Evolutionary conservation across 2,888 invertebrate genomes (phyloP), one percentile per base, ranked within the genome.

Genomic region (Koerneria pararmatus): DNA sequence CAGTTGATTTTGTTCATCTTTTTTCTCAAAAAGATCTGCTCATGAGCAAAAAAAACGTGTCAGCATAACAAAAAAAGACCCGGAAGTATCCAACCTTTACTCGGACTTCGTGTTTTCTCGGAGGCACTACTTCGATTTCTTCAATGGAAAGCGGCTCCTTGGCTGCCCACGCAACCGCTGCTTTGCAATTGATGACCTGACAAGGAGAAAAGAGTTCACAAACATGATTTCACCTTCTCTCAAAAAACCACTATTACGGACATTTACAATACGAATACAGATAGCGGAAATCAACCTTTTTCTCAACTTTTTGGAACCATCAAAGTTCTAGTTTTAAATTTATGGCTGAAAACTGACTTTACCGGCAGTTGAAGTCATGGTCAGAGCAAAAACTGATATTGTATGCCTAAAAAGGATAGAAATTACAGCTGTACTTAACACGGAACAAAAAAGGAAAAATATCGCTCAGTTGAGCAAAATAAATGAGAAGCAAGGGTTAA

Each of bases 81-180:
- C 11, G 29, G 51, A 37, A 57, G 32, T 51, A 59, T 4, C 11
- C 22, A 76, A 87, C 86, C 84, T 86, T 86, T 27, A 88, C 83
- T 69, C 87, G 80, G 63, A 88, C 94, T 88, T 98, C 97, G 71
- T 93, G 91, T 0, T 90, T 90, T 84, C 90, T 90, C 0, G 98
- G 98, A 8, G 95, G 93, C 24, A 90, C 92, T 0, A 98, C 97
- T 86, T 93, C 90, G 67, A 99, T 88, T 64, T 90, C 91, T 86
- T 98, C 98, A 61, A 98, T 88, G 1, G 88, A 88, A 32, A 98
- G 86, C 6, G 93, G 91, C 82, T 92, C 88, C 75, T 93, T 93
- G 62, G 92, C 89, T 78, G 89, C 91, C 97, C 97, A 98, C 3
- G 97, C 95, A 24, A 98, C 92, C 1, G 95, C 97, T 29, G 98